Conservation (phyloP, 1,140 invertebrate genomes). For the Pogonomyrmex barbatus region DNA sequence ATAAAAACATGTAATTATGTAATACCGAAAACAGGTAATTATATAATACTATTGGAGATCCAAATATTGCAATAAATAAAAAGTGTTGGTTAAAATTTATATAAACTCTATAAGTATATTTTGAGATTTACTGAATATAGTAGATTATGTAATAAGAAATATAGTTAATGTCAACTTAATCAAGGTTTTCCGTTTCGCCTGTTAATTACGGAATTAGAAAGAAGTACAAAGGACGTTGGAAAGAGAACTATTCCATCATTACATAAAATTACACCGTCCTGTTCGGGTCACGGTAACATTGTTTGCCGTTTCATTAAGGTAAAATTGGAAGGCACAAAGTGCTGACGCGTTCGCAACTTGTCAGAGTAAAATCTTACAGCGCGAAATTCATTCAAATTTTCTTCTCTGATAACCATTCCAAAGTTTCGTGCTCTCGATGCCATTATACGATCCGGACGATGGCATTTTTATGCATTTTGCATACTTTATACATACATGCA, state of each 20-base stretch:
- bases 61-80: background rate
- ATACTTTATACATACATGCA: slow-evolving; percentile 33
- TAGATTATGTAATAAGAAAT: slow-evolving; percentile 2
- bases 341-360: background rate
- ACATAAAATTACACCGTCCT: background rate
- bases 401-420: slow-evolving; percentile 1
- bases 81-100: background rate
- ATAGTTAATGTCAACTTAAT: slow-evolving; percentile 16
- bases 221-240: background rate
- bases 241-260: slow-evolving; percentile 18
- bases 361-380: slow-evolving; percentile 2
- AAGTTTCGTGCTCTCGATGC: slow-evolving; percentile 21
- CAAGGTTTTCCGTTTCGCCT: background rate
- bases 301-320: slow-evolving; percentile 30
- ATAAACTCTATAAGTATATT: background rate
- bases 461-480: slow-evolving; percentile 32
- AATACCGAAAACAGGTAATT: background rate
- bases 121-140: background rate
- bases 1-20: background rate
- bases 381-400: slow-evolving; percentile 22
- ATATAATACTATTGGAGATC: background rate
- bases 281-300: background rate
- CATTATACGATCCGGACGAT: background rate
- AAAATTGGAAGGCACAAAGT: slow-evolving; percentile 25
- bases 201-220: slow-evolving; percentile 21